A percentile compares a stretch with the other conserved stretches of the same genome.
phyloP scores from a whole-genome alignment of 2,797 vertebrate genomes.

The Rachycentron canadum region DNA sequence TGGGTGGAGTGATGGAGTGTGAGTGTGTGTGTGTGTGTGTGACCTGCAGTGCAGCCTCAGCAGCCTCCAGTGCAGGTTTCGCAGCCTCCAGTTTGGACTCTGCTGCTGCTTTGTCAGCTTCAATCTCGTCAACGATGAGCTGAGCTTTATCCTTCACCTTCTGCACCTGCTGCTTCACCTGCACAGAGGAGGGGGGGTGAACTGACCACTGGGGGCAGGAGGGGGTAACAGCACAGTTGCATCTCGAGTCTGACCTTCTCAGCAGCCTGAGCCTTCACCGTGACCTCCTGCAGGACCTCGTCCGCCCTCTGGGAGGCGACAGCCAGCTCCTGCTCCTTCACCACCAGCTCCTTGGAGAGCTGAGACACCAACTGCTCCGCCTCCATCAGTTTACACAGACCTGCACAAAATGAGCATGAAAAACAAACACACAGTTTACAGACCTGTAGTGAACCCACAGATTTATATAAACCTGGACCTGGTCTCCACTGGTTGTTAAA shows the following conservation, averaged over 20 bases:
- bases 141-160: constrained; percentile 91
- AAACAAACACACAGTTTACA: too few relatives aligned
- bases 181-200: background rate
- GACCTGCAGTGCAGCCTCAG: constrained; percentile 88
- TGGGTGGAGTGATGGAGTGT: background rate
- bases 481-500: too few relatives aligned
- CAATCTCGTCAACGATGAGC: constrained; percentile 90
- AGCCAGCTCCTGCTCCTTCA: constrained; percentile 88
- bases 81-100: constrained; percentile 89
- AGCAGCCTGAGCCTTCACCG: constrained; percentile 86
- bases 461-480: too few relatives aligned
- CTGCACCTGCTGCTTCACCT: constrained; percentile 90
- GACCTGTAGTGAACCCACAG: too few relatives aligned
- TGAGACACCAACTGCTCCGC: constrained; percentile 88
- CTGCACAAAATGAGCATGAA: too few relatives aligned
- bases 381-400: constrained; percentile 89
- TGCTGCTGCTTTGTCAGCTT: constrained; percentile 85
- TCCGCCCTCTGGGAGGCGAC: constrained; percentile 86
- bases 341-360: constrained; percentile 84
- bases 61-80: constrained; percentile 86
- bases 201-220: too few relatives aligned
- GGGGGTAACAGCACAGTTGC: background rate
- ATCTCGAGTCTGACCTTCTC: constrained; percentile 71
- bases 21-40: background rate
- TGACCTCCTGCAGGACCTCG: constrained; percentile 86